Percentiles rank a stretch among this genome's conserved stretches.
These are phyloP conservation scores for Phrynosoma platyrhinos DNA, from an alignment of 2,113 vertebrate genomes.

Conservation along the genomic window DNA sequence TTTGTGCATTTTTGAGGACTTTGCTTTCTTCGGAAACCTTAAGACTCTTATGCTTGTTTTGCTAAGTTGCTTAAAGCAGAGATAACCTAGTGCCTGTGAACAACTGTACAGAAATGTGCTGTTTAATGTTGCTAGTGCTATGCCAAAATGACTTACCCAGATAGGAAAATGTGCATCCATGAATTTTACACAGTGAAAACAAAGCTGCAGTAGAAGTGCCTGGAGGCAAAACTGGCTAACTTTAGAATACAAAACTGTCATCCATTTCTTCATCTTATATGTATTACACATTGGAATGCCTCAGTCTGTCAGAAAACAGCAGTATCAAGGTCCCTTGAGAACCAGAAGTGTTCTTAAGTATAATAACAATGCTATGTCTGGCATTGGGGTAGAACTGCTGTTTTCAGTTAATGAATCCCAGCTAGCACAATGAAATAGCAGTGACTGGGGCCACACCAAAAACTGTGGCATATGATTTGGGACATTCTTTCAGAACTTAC, in stretches of 20 bases:
- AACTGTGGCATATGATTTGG: not conserved
- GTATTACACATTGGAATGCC: not conserved
- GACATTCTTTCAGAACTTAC: too few species aligned
- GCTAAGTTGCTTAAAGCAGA: conserved; percentile 21
- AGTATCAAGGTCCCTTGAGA: not conserved
- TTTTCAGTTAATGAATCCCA: not conserved
- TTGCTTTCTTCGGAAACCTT: conserved; percentile 27
- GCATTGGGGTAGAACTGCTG: not conserved
- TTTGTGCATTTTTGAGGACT: not conserved
- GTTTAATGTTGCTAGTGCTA: conserved; percentile 22
- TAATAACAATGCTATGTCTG: not conserved
- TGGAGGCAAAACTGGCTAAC: conserved; percentile 28
- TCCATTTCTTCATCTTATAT: conserved; percentile 12
- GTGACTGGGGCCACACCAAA: not conserved
- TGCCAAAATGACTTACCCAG: conserved; percentile 44
- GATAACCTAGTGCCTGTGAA: conserved; percentile 3
- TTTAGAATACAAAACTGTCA: conserved; percentile 44
- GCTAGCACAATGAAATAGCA: not conserved
- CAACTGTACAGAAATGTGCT: conserved; percentile 20
- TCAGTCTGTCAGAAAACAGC: conserved; percentile 29
- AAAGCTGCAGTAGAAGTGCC: conserved; percentile 23
- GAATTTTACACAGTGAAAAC: conserved; percentile 29
- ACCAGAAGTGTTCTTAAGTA: conserved; percentile 33
- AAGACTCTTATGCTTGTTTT: conserved; percentile 10
- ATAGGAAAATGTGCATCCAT: conserved; percentile 28